phyloP scores from a whole-genome alignment of 2,888 invertebrate genomes.

The Drosophila kanekoi region DNA sequence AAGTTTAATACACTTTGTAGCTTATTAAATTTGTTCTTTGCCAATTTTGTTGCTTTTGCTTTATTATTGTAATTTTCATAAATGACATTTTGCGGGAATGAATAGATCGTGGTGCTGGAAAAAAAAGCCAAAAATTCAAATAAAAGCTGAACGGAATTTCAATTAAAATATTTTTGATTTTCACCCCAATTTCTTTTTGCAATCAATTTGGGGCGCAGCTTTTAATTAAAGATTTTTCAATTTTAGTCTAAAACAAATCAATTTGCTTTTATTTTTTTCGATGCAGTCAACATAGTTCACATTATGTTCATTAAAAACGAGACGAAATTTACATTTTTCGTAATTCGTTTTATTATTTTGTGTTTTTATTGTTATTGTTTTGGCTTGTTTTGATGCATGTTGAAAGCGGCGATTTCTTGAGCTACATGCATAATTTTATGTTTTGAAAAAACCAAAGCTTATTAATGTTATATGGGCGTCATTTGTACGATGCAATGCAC shows the following conservation, averaged over 20 bases:
- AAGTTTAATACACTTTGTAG: slow-evolving; percentile 31
- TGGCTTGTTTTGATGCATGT: slow-evolving; percentile 35
- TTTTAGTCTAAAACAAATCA: background rate
- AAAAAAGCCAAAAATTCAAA: slow-evolving; percentile 27
- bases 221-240: slow-evolving; percentile 49
- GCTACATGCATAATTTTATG: slow-evolving; percentile 47
- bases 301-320: slow-evolving; percentile 33
- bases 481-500: slow-evolving; percentile 53
- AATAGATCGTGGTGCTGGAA: background rate
- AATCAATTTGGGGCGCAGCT: slow-evolving; percentile 52
- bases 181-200: slow-evolving; percentile 18
- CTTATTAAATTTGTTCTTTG: slow-evolving; percentile 17
- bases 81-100: slow-evolving; percentile 21
- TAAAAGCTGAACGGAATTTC: slow-evolving; percentile 49
- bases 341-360: slow-evolving; percentile 33
- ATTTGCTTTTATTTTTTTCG: slow-evolving; percentile 11
- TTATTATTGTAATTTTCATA: slow-evolving; percentile 54
- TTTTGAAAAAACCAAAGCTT: slow-evolving; percentile 32
- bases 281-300: slow-evolving; percentile 40
- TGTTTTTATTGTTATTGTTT: background rate
- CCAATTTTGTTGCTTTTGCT: slow-evolving; percentile 16
- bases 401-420: slow-evolving; percentile 59
- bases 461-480: slow-evolving; percentile 51
- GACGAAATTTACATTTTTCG: slow-evolving; percentile 66
- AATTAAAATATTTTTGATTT: slow-evolving; percentile 45